Evolutionary conservation across 2,113 vertebrate genomes (phyloP).

Genomic region (Callocephalon fimbriatum): DNA sequence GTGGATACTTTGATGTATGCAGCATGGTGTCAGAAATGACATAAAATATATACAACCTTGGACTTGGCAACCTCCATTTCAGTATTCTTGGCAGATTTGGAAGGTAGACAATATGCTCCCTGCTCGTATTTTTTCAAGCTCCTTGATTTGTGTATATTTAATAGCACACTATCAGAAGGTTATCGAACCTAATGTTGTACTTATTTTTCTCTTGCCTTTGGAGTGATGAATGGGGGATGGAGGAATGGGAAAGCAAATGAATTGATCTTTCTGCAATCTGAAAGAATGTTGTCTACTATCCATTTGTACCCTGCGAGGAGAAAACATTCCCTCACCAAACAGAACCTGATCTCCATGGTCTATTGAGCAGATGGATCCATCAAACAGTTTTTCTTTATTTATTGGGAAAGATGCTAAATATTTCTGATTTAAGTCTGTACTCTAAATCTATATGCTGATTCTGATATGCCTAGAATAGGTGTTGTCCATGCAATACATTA

Average conservation of each 20-base stretch:
- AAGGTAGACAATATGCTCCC: not conserved
- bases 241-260: not conserved
- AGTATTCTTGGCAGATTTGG: conserved; percentile 1
- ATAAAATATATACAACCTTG: not conserved
- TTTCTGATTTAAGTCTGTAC: conserved; percentile 6
- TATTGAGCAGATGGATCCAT: not conserved
- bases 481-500: conserved; percentile 21
- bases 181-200: not conserved
- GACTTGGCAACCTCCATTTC: conserved; percentile 1
- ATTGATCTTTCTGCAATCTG: not conserved
- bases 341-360: not conserved
- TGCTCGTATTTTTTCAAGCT: not conserved
- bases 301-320: not conserved
- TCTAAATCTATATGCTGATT: not conserved
- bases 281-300: not conserved
- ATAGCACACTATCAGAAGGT: conserved; percentile 2
- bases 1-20: not conserved
- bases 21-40: not conserved
- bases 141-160: conserved; percentile 25
- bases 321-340: not conserved
- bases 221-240: not conserved
- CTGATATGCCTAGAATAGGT: conserved; percentile 36
- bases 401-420: not conserved
- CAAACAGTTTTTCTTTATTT: conserved; percentile 9
- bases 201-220: not conserved